These are phyloP conservation scores for Choristoneura fumiferana DNA, from an alignment of 1,140 invertebrate genomes.

Conservation along the genomic window DNA sequence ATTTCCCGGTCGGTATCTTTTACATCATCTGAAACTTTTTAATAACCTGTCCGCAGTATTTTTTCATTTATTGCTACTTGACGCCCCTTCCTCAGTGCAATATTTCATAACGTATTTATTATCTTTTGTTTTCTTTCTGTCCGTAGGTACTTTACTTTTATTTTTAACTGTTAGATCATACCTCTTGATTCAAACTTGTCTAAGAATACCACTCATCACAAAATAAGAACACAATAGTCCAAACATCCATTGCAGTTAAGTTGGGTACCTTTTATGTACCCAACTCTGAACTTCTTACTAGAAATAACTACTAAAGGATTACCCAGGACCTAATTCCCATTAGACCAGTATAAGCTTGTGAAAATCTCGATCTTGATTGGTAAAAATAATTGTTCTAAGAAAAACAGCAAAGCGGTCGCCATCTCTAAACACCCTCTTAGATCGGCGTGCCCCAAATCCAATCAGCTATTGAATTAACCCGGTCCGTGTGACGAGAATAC, in stretches of 20 bases:
- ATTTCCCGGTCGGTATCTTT: not conserved
- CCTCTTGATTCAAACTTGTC: too few relatives aligned
- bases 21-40: constrained; percentile 13
- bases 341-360: not conserved
- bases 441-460: constrained; percentile 71
- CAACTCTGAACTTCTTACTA: too few relatives aligned
- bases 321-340: too few relatives aligned
- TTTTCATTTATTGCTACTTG: constrained; percentile 18
- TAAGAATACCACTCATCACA: too few relatives aligned
- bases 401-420: constrained; percentile 18
- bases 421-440: constrained; percentile 51
- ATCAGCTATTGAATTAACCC: constrained; percentile 76
- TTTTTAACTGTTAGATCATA: too few relatives aligned
- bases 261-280: too few relatives aligned
- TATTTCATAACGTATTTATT: not conserved
- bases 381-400: not conserved
- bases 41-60: constrained; percentile 16
- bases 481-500: constrained; percentile 73
- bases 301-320: too few relatives aligned
- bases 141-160: too few relatives aligned
- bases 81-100: not conserved
- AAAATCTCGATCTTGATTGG: not conserved
- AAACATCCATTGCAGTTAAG: too few relatives aligned
- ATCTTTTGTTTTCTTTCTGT: not conserved
- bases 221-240: too few relatives aligned